Evolutionary conservation across 2,797 vertebrate species (phyloP).

Genomic region (Sarcophilus harrisii): DNA sequence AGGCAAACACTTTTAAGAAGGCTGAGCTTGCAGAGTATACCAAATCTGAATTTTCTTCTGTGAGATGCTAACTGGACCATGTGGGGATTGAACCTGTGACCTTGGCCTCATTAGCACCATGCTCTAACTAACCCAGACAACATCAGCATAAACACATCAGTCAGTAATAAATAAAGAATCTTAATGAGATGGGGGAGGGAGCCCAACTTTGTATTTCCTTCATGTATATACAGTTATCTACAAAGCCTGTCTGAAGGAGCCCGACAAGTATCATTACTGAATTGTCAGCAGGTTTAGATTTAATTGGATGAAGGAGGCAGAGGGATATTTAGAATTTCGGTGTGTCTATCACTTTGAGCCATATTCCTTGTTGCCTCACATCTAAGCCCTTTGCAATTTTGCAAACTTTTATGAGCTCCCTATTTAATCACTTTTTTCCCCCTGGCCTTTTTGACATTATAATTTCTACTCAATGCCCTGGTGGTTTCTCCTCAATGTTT

Average conservation of each 20-base stretch:
- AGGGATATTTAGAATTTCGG: background rate
- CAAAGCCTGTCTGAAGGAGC: background rate
- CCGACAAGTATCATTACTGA: background rate
- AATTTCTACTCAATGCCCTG: background rate
- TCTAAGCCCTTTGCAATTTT: constrained; percentile 10
- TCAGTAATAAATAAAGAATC: constrained; percentile 26
- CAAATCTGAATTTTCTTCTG: background rate
- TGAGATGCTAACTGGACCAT: background rate
- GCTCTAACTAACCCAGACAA: constrained; percentile 23
- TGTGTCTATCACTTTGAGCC: background rate
- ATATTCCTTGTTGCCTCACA: constrained; percentile 5
- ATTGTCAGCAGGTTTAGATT: constrained; percentile 7
- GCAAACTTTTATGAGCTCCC: background rate
- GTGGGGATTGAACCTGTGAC: background rate
- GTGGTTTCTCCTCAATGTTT: background rate
- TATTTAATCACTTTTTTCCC: constrained; percentile 2
- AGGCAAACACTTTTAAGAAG: constrained; percentile 12
- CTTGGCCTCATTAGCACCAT: constrained; percentile 25
- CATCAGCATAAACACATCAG: background rate
- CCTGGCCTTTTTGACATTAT: background rate
- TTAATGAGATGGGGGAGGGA: constrained; percentile 13
- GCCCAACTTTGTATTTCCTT: constrained; percentile 19
- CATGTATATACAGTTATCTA: constrained; percentile 16
- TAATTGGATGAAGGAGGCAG: background rate
- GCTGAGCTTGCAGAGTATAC: background rate